These are phyloP conservation scores for Epinephelus awoara DNA, from an alignment of 2,797 vertebrate species.

Conservation along the genomic window DNA sequence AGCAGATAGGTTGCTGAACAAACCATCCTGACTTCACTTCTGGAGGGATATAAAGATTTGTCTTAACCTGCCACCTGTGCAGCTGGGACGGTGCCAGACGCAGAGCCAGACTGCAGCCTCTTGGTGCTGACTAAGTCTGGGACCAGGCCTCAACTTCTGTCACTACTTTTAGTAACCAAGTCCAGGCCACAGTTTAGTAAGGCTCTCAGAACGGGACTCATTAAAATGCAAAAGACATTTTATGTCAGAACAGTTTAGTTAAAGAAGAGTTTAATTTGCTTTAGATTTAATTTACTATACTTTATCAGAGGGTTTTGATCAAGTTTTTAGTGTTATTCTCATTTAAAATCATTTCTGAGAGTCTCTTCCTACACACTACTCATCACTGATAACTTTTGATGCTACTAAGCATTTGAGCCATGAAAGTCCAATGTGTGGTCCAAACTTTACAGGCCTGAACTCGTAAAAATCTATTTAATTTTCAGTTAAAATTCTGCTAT, in stretches of 20 bases:
- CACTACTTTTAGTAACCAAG: conserved; percentile 43
- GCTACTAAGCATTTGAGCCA: not conserved
- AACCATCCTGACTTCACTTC: conserved; percentile 35
- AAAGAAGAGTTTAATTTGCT: not conserved
- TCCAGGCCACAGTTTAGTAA: conserved; percentile 24
- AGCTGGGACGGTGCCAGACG: conserved; percentile 25
- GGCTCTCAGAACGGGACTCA: conserved; percentile 41
- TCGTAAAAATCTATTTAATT: not conserved
- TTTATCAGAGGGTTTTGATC: not conserved
- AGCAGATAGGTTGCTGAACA: conserved; percentile 26
- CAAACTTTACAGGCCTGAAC: not conserved
- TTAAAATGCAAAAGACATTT: conserved; percentile 18
- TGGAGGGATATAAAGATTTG: conserved; percentile 59
- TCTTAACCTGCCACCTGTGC: conserved; percentile 60
- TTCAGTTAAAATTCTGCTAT: not conserved
- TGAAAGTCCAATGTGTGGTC: too few species aligned
- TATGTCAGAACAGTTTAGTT: not conserved
- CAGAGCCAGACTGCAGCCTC: conserved; percentile 20
- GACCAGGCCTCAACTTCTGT: conserved; percentile 27
- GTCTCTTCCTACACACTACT: not conserved
- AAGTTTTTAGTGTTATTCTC: not conserved
- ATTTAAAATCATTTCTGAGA: not conserved
- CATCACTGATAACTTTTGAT: not conserved
- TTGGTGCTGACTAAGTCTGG: conserved; percentile 70
- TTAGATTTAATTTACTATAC: not conserved